Evolutionary conservation across 1,140 invertebrate genomes (phyloP).

Genomic region (Drosophila willistoni): DNA sequence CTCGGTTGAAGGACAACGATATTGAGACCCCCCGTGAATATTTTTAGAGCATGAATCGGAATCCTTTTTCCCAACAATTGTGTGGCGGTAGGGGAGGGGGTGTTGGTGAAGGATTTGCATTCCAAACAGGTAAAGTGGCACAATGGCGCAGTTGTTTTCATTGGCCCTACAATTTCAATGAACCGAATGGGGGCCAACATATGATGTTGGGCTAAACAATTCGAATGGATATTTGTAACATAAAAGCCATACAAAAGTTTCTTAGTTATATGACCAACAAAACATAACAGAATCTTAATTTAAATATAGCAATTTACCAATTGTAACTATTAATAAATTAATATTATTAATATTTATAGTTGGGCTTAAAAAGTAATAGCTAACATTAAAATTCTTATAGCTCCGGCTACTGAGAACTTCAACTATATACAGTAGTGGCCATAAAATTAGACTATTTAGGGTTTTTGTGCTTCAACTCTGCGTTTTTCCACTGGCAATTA

Average conservation of each 20-base stretch:
- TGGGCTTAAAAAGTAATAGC: too few relatives aligned
- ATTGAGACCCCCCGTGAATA: constrained; percentile 32
- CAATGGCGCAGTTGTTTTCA: constrained; percentile 17
- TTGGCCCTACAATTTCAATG: background rate
- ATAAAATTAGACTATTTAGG: too few relatives aligned
- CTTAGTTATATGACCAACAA: background rate
- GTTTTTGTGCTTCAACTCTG: too few relatives aligned
- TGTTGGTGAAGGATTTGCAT: too few relatives aligned
- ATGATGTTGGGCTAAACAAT: background rate
- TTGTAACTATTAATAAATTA: background rate
- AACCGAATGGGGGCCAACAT: background rate
- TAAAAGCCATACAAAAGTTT: background rate
- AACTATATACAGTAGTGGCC: too few relatives aligned
- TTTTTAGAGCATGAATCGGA: constrained; percentile 40
- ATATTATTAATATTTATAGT: too few relatives aligned
- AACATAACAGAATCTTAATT: background rate
- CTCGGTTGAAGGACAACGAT: constrained; percentile 35
- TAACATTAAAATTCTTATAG: too few relatives aligned
- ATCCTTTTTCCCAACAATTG: background rate
- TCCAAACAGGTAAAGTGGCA: background rate
- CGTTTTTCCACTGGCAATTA: too few relatives aligned
- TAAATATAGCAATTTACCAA: background rate
- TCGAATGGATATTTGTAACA: background rate
- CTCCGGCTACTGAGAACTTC: too few relatives aligned
- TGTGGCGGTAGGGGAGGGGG: background rate